phyloP scores from a whole-genome alignment of 1,140 invertebrate species.

The Homarus americanus region DNA sequence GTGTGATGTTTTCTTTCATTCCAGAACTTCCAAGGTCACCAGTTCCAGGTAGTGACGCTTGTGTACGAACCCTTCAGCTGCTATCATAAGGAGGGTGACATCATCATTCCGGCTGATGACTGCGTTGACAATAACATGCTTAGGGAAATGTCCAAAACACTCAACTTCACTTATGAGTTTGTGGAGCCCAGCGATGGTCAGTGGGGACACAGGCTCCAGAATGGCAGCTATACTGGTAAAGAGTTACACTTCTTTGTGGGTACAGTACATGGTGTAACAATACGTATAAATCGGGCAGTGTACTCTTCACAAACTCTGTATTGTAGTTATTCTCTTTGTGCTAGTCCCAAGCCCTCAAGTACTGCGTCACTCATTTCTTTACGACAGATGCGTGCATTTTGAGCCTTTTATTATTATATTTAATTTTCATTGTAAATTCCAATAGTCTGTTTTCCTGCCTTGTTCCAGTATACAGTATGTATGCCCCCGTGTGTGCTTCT shows the following conservation, averaged over 20 bases:
- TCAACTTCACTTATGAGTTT: constrained; percentile 53
- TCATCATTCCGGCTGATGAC: neutral
- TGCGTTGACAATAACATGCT: constrained; percentile 60
- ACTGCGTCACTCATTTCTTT: too few relatives aligned
- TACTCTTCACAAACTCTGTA: neutral
- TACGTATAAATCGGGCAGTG: neutral
- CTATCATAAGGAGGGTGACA: constrained; percentile 1
- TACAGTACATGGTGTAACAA: neutral
- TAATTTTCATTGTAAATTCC: too few relatives aligned
- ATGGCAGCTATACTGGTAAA: constrained; percentile 65
- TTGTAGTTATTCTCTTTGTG: too few relatives aligned
- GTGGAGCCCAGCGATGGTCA: constrained; percentile 54
- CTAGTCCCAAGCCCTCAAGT: neutral
- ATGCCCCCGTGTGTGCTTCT: too few relatives aligned
- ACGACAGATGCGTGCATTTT: too few relatives aligned
- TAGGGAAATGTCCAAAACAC: neutral
- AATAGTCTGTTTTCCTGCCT: too few relatives aligned
- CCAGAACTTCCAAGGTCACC: constrained; percentile 53
- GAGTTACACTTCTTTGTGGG: too few relatives aligned
- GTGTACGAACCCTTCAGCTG: constrained; percentile 67
- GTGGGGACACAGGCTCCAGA: constrained; percentile 55
- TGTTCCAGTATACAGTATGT: too few relatives aligned
- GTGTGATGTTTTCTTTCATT: neutral
- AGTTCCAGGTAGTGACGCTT: constrained; percentile 34
- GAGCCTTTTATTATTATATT: too few relatives aligned